These are phyloP conservation scores for Protula sp. DNA, from an alignment of 2,888 invertebrate species.

Conservation along the genomic window DNA sequence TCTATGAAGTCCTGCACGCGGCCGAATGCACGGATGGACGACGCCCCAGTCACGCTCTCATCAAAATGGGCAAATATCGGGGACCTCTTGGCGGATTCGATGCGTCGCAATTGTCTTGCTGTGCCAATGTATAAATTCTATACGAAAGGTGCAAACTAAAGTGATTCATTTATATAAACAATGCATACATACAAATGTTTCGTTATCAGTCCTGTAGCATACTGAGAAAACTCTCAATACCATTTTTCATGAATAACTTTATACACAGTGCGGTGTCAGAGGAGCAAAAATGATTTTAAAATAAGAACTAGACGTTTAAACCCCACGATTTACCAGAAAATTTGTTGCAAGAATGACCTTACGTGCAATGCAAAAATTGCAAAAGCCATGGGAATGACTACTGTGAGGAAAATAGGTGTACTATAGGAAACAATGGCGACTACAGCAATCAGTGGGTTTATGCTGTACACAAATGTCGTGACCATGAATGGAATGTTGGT, in stretches of 20 bases:
- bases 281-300: too few species aligned
- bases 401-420: slow-evolving; percentile 16
- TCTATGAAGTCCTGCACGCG: slow-evolving; percentile 61
- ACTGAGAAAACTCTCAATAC: too few species aligned
- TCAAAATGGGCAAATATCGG: slow-evolving; percentile 94
- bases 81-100: slow-evolving; percentile 85
- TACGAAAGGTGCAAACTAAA: too few species aligned
- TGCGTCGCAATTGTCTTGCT: slow-evolving; percentile 82
- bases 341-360: too few species aligned
- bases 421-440: slow-evolving; percentile 18
- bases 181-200: too few species aligned
- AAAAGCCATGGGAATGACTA: slow-evolving; percentile 20
- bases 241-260: too few species aligned
- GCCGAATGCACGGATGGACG: slow-evolving; percentile 76
- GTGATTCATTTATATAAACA: too few species aligned
- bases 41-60: slow-evolving; percentile 71
- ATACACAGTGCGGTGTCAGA: too few species aligned
- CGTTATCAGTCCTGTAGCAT: too few species aligned
- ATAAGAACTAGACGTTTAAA: too few species aligned
- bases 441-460: slow-evolving; percentile 13
- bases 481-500: slow-evolving; percentile 18
- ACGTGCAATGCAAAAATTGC: slow-evolving; percentile 12
- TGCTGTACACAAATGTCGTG: slow-evolving; percentile 1
- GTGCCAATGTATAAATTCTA: slow-evolving; percentile 86
- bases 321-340: too few species aligned